Base-by-base conservation (phyloP, 2,113 vertebrate genomes). In the Mionectes macconnelli region DNA sequence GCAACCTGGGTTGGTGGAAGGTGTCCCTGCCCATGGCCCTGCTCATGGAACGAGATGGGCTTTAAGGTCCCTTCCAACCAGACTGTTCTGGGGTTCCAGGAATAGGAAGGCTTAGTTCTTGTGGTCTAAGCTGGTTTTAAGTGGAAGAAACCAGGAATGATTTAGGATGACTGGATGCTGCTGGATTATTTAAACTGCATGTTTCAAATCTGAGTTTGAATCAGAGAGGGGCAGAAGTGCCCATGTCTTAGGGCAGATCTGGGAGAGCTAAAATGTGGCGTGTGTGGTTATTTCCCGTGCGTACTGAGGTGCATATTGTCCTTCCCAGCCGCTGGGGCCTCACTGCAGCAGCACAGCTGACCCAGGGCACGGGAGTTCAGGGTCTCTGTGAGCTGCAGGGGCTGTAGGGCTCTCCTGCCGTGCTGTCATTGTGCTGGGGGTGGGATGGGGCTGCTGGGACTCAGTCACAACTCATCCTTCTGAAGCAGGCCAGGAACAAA, bases 241-340 rank as follows among this genome's bases (percentile, higher is more conserved):
- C 20, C 24, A 7, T 14, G 0, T 27, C 40, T 56, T n/a, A 1
- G 39, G 67, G 53, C 5, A 1, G 44, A 10, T 50, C 31, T 28
- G 16, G 4, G 10, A 53, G 83, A 45, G 6, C 30, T 79, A 1
- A 28, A 50, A 4, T 17, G 14, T 12, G 40, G 35, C 0, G 3
- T 2, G 4, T 16, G 7, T 25, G 44, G 3, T 4, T 53, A 16
- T 72, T 62, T 3, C 50, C 57, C 10, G 44, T 9, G n/a, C 22
- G 0, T 11, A 1, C 37, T 66, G 16, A 21, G 23, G 4, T 30
- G 27, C 9, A 27, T 24, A 0, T 39, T 11, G 1, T n/a, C 31
- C 55, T 35, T 57, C 31, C 31, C 28, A 8, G 31, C 64, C 23
- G 31, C 23, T 3, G 8, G 39, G 33, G 53, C 76, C 3, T 1